Evolutionary conservation across 2,797 vertebrate genomes (phyloP), one percentile per base, ranked within the genome.

Genomic region (Semaprochilodus insignis): DNA sequence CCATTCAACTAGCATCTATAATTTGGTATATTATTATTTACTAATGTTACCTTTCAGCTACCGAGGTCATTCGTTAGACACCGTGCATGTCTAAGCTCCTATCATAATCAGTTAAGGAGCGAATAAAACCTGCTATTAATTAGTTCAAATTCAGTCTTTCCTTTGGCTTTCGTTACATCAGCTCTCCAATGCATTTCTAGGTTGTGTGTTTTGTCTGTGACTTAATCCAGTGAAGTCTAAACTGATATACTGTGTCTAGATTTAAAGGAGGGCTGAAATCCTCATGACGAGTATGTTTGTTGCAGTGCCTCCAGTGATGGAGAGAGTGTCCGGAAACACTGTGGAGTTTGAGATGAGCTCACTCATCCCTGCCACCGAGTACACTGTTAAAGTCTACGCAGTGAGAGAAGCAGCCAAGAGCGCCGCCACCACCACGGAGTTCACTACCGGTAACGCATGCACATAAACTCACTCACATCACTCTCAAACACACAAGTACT

Each of bases 301-400:
- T 85, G n/a, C 88, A 99, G 98, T 95, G 82, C 88, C 95, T 74
- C 96, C 95, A 51, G 93, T 97, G 78, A 97, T 95, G 54, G 95
- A 96, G 87, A 92, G 92, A 0, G 97, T 99, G 6, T 97, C 97
- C 0, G 97, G 98, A 55, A 98, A 99, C 83, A 97, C 93, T 0
- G 95, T 97, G 86, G 97, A 99, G 90, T 97, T 96, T 0, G 94
- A 96, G 65, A 95, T 99, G 92, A 90, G 85, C 81, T 94, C 93
- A 0, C 95, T 99, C 44, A 93, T 86, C 0, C 98, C 98, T 0
- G 96, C 96, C 2, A 98, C 97, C 0, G 93, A 94, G 80, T 99
- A 99, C 86, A 96, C 91, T 0, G 96, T 99, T 83, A 95, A 94
- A 82, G 86, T 99, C 17, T 97, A 97, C 0, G 97, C 98, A 0